Evolutionary conservation across 2,888 invertebrate species (phyloP).

Genomic region (Cepaea hortensis): DNA sequence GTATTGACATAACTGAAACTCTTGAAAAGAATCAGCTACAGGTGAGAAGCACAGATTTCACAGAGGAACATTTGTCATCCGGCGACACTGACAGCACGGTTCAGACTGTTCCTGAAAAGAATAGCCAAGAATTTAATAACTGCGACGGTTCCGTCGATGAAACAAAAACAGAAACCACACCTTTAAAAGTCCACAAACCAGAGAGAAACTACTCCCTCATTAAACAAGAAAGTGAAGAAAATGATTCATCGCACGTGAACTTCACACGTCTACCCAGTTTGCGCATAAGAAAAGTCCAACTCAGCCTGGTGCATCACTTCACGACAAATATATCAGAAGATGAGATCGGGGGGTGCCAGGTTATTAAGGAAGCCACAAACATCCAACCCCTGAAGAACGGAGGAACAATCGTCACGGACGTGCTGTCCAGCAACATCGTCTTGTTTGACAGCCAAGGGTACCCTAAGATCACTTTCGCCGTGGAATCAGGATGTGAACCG

Average conservation of each 20-base stretch:
- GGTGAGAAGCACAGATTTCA: not conserved
- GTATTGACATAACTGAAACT: not conserved
- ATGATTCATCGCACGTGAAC: conserved; percentile 1
- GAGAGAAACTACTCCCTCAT: conserved; percentile 26
- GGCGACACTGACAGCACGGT: not conserved
- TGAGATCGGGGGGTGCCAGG: conserved; percentile 11
- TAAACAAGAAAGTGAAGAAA: not conserved
- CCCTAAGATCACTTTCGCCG: conserved; percentile 42
- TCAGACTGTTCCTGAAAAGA: not conserved
- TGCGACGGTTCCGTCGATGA: not conserved
- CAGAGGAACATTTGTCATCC: not conserved
- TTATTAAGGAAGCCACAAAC: conserved; percentile 54
- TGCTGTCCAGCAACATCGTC: conserved; percentile 56
- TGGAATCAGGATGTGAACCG: conserved; percentile 58
- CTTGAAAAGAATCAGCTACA: not conserved
- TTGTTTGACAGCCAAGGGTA: conserved; percentile 45
- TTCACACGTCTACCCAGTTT: conserved; percentile 24
- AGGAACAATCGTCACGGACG: conserved; percentile 61
- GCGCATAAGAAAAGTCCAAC: not conserved
- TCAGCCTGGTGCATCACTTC: conserved; percentile 8
- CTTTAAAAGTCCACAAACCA: not conserved
- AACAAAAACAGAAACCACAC: not conserved
- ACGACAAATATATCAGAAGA: not conserved
- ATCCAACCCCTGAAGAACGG: conserved; percentile 56
- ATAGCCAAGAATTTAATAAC: not conserved